These are phyloP conservation scores for Xenopus borealis DNA, from an alignment of 2,113 vertebrate species.

Conservation along the genomic window DNA sequence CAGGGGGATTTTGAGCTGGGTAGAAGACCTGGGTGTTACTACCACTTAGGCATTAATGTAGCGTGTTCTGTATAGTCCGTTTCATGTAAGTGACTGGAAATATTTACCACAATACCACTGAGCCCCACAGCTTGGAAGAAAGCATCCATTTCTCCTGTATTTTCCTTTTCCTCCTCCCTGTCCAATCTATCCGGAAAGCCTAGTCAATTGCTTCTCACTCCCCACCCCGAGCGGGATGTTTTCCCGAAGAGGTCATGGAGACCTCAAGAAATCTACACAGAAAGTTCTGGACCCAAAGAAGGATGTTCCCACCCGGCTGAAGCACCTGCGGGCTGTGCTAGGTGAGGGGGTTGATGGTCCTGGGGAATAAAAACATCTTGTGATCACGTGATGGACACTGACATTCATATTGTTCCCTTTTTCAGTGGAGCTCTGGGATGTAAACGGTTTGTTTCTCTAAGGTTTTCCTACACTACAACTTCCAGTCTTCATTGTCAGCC, in stretches of 20 bases:
- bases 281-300: conserved; percentile 98
- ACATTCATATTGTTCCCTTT: no score
- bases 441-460: no score
- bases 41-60: no score
- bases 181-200: neutral
- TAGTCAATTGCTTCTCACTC: conserved; percentile 4
- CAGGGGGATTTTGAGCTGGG: no score
- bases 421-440: no score
- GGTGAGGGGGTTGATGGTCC: conserved; percentile 68
- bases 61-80: no score
- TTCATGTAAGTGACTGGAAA: no score
- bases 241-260: conserved; percentile 89
- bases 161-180: neutral
- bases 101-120: no score
- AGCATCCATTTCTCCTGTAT: neutral
- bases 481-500: neutral
- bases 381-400: no score
- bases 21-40: no score
- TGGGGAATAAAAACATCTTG: no score
- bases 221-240: conserved; percentile 81
- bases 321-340: conserved; percentile 89
- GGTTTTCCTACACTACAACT: neutral
- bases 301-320: conserved; percentile 89
- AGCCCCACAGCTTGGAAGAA: no score
- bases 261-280: conserved; percentile 97